These are phyloP conservation scores for Endomychus coccineus DNA, from an alignment of 2,888 invertebrate species.

Conservation along the genomic window DNA sequence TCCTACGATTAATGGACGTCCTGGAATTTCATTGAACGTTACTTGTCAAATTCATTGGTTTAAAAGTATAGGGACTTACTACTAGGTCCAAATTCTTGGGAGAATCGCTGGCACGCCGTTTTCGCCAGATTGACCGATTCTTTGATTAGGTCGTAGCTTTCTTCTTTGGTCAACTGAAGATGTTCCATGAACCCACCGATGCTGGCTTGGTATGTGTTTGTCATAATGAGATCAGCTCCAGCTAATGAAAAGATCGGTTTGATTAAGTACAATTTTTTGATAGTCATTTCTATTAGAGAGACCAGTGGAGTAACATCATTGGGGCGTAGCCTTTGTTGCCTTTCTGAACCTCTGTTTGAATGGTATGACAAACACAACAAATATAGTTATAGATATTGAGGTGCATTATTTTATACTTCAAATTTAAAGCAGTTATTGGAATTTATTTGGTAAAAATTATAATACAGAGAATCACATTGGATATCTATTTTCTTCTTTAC, in stretches of 20 bases:
- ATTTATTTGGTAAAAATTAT: too few relatives aligned
- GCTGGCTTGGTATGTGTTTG: slow-evolving; percentile 86
- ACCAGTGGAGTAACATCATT: too few relatives aligned
- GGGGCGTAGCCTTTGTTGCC: too few relatives aligned
- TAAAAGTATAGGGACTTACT: slow-evolving; percentile 23
- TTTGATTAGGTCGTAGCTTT: slow-evolving; percentile 65
- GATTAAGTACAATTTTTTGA: too few relatives aligned
- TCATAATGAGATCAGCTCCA: slow-evolving; percentile 80
- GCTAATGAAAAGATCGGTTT: slow-evolving; percentile 53
- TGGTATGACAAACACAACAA: too few relatives aligned
- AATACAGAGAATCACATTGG: too few relatives aligned
- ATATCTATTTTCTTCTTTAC: too few relatives aligned
- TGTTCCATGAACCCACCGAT: slow-evolving; percentile 68
- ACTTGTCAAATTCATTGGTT: neutral
- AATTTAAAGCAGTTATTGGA: too few relatives aligned
- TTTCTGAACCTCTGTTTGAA: too few relatives aligned
- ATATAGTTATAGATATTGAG: too few relatives aligned
- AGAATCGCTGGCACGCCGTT: slow-evolving; percentile 57
- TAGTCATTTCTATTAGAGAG: too few relatives aligned
- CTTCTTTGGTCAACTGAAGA: slow-evolving; percentile 58
- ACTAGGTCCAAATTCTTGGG: slow-evolving; percentile 41
- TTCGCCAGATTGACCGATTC: slow-evolving; percentile 68
- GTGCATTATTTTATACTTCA: too few relatives aligned
- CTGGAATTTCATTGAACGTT: slow-evolving; percentile 17
- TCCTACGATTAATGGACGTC: slow-evolving; percentile 65